Conservation (phyloP, 2,797 vertebrate species). For the Anguilla marmorata region DNA sequence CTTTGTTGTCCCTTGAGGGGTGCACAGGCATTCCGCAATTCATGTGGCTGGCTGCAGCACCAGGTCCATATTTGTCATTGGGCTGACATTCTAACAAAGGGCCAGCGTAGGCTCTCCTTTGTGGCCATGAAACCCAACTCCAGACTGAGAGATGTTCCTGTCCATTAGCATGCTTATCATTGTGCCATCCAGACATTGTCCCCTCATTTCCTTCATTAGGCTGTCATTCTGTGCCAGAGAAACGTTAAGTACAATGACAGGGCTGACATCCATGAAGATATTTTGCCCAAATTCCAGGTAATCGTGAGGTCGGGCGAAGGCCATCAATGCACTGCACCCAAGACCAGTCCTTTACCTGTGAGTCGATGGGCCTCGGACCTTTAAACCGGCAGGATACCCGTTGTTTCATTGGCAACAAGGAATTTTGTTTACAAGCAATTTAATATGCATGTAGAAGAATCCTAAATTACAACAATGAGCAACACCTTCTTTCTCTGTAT, state of each 20-base stretch:
- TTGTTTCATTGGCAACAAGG: conserved; percentile 13
- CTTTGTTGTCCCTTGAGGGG: conserved; percentile 22
- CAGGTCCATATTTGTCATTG: conserved; percentile 37
- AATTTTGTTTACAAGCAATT: conserved; percentile 17
- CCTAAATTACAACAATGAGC: background rate
- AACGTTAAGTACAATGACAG: conserved; percentile 40
- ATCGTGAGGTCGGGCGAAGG: conserved; percentile 26
- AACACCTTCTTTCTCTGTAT: conserved; percentile 11
- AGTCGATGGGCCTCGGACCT: conserved; percentile 27
- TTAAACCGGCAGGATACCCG: background rate
- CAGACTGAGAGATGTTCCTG: conserved; percentile 44
- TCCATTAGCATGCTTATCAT: conserved; percentile 48
- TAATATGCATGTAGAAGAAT: background rate
- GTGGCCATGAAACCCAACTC: conserved; percentile 49
- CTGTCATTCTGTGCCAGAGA: conserved; percentile 45
- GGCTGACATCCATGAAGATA: conserved; percentile 39
- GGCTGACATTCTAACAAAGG: conserved; percentile 49
- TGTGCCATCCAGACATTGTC: conserved; percentile 45
- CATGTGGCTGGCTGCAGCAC: conserved; percentile 35
- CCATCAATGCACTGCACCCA: conserved; percentile 37
- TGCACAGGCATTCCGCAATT: conserved; percentile 21
- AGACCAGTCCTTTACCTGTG: conserved; percentile 35
- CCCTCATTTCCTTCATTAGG: conserved; percentile 50
- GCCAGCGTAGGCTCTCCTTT: conserved; percentile 39
- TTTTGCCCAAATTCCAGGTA: conserved; percentile 33